These are phyloP conservation scores for Fratercula arctica DNA, from an alignment of 2,797 vertebrate genomes.

Conservation along the genomic window DNA sequence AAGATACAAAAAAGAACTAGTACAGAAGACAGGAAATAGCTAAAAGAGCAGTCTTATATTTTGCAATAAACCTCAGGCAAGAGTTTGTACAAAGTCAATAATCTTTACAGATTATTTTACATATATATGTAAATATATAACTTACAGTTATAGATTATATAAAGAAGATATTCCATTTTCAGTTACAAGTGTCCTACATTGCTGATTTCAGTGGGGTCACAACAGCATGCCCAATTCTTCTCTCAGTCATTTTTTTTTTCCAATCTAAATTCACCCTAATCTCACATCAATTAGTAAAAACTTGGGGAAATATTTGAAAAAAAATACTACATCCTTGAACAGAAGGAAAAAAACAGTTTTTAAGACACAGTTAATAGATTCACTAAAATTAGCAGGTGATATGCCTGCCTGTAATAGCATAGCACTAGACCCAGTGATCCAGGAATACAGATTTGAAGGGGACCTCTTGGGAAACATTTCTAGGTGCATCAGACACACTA, in stretches of 20 bases:
- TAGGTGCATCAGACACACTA: neutral
- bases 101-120: neutral
- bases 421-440: neutral
- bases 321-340: neutral
- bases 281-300: neutral
- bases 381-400: neutral
- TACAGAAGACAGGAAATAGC: neutral
- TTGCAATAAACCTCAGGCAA: neutral
- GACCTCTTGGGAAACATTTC: neutral
- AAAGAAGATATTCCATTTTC: neutral
- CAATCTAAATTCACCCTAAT: neutral
- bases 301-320: neutral
- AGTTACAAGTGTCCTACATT: neutral
- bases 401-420: neutral
- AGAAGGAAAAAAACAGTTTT: neutral
- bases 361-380: neutral
- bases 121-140: neutral
- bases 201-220: neutral
- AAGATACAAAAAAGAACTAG: neutral
- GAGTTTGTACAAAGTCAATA: neutral
- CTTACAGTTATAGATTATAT: neutral
- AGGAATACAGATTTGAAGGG: neutral
- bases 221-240: neutral
- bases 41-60: neutral
- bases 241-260: neutral